These are phyloP conservation scores for Leptinotarsa haldemani DNA, from an alignment of 2,888 invertebrate genomes.

Conservation along the genomic window DNA sequence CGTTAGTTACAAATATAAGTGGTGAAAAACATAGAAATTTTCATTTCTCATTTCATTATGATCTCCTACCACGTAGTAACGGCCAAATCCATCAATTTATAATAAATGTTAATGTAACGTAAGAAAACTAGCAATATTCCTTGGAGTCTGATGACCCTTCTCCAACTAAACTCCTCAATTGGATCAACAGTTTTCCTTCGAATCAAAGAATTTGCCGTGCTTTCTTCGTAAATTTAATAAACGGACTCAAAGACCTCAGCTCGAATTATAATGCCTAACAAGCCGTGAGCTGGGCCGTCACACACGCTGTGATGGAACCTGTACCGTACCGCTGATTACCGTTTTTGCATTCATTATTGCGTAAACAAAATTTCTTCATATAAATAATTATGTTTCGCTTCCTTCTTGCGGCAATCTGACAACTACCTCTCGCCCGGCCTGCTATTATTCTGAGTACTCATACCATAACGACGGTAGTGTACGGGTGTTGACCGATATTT, in stretches of 20 bases:
- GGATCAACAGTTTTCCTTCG: not conserved
- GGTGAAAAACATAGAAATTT: too few species aligned
- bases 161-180: not conserved
- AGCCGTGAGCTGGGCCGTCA: slow-evolving; percentile 14
- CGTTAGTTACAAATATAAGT: too few species aligned
- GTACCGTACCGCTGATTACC: slow-evolving; percentile 29
- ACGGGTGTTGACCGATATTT: not conserved
- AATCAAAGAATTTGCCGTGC: not conserved
- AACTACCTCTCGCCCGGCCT: slow-evolving; percentile 19
- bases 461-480: slow-evolving; percentile 13
- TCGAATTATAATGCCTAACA: slow-evolving; percentile 15
- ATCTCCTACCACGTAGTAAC: too few species aligned
- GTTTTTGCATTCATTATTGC: slow-evolving; percentile 38
- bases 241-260: not conserved
- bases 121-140: too few species aligned
- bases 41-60: too few species aligned
- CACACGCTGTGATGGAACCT: slow-evolving; percentile 18
- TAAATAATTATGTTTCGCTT: slow-evolving; percentile 31
- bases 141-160: too few species aligned
- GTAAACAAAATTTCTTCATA: slow-evolving; percentile 33
- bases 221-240: not conserved
- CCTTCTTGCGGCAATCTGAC: slow-evolving; percentile 24
- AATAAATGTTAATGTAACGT: too few species aligned
- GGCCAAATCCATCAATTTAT: too few species aligned
- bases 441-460: slow-evolving; percentile 11